Conservation (phyloP, 1,140 invertebrate genomes). For the Sycophila sp. region DNA sequence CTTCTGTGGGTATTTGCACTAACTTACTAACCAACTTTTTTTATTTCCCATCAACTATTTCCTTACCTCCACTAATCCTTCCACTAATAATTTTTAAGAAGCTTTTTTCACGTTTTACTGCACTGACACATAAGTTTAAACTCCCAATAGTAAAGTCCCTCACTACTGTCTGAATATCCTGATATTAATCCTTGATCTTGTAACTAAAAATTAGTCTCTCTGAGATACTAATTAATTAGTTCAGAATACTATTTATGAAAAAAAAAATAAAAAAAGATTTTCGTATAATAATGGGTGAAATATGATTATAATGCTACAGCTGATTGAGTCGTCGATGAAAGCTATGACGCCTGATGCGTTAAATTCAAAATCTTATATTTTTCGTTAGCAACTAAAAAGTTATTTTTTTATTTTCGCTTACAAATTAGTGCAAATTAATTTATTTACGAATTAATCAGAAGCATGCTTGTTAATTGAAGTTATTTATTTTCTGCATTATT, state of each 20-base stretch:
- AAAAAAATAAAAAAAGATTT: background rate
- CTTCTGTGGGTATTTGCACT: slow-evolving; percentile 65
- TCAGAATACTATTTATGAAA: too few relatives aligned
- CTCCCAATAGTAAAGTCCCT: too few relatives aligned
- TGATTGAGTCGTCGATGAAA: slow-evolving; percentile 40
- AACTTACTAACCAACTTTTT: slow-evolving; percentile 58
- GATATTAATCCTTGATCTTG: too few relatives aligned
- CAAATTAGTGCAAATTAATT: background rate
- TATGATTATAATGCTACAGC: slow-evolving; percentile 26
- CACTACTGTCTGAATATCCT: too few relatives aligned
- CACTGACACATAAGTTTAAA: too few relatives aligned
- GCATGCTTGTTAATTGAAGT: slow-evolving; percentile 12
- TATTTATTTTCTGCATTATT: background rate
- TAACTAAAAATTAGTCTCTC: too few relatives aligned
- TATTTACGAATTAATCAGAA: background rate
- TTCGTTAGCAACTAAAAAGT: slow-evolving; percentile 25
- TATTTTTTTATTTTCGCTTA: background rate
- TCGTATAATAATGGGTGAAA: slow-evolving; percentile 24
- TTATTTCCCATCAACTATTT: slow-evolving; percentile 38
- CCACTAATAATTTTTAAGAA: background rate
- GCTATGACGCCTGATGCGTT: slow-evolving; percentile 36
- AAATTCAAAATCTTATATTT: slow-evolving; percentile 14
- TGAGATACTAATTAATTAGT: too few relatives aligned
- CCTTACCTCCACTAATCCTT: slow-evolving; percentile 4
- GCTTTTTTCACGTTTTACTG: slow-evolving; percentile 5